Conservation (phyloP, 2,797 vertebrate species). For the Luscinia megarhynchos region DNA sequence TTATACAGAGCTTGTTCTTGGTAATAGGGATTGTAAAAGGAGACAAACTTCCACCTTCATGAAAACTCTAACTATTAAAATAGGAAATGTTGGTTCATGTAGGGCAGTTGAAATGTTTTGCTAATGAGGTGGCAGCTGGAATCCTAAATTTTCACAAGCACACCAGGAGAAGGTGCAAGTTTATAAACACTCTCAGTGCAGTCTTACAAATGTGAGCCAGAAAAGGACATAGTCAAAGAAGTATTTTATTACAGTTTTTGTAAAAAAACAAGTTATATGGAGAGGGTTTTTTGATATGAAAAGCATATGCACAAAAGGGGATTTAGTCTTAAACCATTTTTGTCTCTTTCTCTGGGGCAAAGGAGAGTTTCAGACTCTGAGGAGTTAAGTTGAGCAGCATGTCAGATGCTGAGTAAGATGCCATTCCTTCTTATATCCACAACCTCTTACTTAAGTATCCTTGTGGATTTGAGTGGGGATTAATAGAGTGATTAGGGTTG, state of each 20-base stretch:
- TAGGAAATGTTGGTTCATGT: background rate
- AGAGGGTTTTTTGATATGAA: background rate
- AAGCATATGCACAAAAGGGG: background rate
- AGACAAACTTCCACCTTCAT: background rate
- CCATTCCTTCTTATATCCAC: slow-evolving; percentile 22
- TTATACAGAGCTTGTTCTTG: background rate
- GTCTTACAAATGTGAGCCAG: background rate
- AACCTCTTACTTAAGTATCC: slow-evolving; percentile 17
- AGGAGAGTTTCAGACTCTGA: background rate
- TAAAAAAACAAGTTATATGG: background rate
- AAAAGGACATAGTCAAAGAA: background rate
- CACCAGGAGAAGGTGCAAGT: background rate
- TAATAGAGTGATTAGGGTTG: slow-evolving; percentile 11
- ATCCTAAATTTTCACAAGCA: background rate
- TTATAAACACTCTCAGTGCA: rapidly evolving
- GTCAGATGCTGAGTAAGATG: slow-evolving; percentile 43
- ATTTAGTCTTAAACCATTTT: background rate
- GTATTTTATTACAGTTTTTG: background rate
- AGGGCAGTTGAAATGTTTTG: background rate
- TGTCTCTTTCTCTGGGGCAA: background rate
- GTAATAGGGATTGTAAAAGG: background rate
- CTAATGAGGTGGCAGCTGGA: background rate
- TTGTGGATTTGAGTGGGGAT: slow-evolving; percentile 46
- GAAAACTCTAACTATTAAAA: background rate
- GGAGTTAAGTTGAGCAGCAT: background rate